Conservation (phyloP, 2,113 vertebrate genomes). For the Aleadryas rufinucha region DNA sequence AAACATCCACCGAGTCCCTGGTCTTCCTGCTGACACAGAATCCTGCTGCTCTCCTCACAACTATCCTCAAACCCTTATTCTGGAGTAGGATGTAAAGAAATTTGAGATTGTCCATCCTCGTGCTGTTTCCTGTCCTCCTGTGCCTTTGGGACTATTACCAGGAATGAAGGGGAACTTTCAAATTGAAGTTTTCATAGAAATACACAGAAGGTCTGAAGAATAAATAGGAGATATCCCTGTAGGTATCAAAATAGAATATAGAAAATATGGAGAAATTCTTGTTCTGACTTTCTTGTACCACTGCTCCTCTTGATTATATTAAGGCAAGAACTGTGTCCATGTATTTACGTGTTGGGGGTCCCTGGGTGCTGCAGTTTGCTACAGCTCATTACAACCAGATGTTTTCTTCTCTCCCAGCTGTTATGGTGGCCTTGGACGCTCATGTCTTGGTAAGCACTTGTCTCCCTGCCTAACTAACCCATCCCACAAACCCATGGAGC, state of each 20-base stretch:
- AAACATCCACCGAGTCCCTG: not conserved
- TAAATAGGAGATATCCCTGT: not conserved
- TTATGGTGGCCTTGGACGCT: conserved; percentile 85
- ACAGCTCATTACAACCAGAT: not conserved
- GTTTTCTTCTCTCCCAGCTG: conserved; percentile 76
- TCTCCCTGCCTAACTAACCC: not conserved
- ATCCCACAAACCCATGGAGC: not conserved
- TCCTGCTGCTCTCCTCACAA: not conserved
- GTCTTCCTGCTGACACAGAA: not conserved
- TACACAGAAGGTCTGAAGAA: not conserved
- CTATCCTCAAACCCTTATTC: not conserved
- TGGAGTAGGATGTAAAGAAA: not conserved
- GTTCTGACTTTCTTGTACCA: not conserved
- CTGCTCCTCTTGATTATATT: not conserved
- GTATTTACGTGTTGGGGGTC: accelerated
- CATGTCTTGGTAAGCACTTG: conserved; percentile 80
- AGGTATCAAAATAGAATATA: not conserved
- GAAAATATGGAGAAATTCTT: not conserved
- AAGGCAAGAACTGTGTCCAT: not conserved
- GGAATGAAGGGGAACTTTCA: not conserved
- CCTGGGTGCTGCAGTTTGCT: not conserved
- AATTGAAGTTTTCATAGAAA: not conserved
- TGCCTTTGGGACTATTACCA: not conserved
- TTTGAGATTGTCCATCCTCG: not conserved
- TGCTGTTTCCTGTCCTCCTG: not conserved